A percentile compares a stretch with the other conserved stretches of the same genome.
Conservation (phyloP, 1,140 invertebrate species). For the Triops cancriformis region DNA sequence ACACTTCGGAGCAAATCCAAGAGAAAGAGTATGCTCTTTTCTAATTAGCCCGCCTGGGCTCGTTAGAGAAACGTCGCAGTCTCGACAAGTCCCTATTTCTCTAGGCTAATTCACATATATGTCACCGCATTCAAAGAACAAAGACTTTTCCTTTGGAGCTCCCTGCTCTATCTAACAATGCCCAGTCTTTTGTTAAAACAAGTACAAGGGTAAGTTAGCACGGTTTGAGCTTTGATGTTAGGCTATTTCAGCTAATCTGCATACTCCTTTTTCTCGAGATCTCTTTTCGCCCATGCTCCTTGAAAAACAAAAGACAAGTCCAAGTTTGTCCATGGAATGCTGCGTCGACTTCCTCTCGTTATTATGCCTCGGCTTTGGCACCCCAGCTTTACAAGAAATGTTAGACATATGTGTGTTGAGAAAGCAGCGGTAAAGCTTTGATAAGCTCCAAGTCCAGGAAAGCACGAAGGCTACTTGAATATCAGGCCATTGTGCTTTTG, state of each 20-base stretch:
- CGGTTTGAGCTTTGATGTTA: conserved; percentile 6
- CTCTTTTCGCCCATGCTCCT: neutral
- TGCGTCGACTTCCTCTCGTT: neutral
- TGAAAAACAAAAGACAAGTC: neutral
- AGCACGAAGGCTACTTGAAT: neutral
- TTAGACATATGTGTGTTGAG: neutral
- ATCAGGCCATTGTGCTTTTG: neutral
- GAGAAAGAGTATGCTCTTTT: neutral
- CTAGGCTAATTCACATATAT: neutral
- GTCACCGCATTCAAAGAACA: neutral
- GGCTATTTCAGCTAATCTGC: conserved; percentile 1
- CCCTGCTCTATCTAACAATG: neutral
- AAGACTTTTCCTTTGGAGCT: neutral
- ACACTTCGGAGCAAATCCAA: neutral
- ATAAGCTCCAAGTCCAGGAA: neutral
- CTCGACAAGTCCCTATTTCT: neutral
- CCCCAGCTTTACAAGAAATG: neutral
- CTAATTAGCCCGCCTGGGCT: conserved; percentile 4
- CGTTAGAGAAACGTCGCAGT: neutral
- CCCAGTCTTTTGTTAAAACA: neutral
- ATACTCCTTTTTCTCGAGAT: neutral
- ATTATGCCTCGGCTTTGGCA: neutral
- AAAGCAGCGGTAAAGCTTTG: neutral
- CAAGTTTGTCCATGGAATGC: neutral
- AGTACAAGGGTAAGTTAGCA: neutral